Evolutionary conservation across 2,888 invertebrate species (phyloP).

Genomic region (Drymonia ruficornis): DNA sequence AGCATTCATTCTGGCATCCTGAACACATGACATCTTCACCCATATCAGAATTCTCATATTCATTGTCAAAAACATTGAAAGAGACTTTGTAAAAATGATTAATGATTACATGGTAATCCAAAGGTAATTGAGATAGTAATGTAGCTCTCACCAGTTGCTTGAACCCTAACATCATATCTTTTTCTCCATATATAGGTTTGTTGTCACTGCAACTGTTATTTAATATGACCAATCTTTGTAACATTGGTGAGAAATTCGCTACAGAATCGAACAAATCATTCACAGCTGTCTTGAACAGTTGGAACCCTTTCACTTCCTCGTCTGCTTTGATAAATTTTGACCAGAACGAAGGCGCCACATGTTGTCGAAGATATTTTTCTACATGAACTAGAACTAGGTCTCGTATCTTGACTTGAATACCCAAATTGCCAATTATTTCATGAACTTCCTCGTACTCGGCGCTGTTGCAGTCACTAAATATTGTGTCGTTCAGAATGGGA

Average conservation of each 20-base stretch:
- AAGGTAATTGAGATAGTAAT: slow-evolving; percentile 88
- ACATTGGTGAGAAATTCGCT: slow-evolving; percentile 79
- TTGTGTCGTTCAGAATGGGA: slow-evolving; percentile 71
- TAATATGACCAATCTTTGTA: slow-evolving; percentile 83
- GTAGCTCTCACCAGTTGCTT: slow-evolving; percentile 87
- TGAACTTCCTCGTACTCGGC: slow-evolving; percentile 73
- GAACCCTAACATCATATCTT: slow-evolving; percentile 83
- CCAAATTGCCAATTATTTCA: slow-evolving; percentile 65
- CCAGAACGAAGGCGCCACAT: slow-evolving; percentile 88
- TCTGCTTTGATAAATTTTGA: slow-evolving; percentile 82
- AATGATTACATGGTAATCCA: slow-evolving; percentile 88
- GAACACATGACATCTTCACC: slow-evolving; percentile 87
- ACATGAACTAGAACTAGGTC: slow-evolving; percentile 75
- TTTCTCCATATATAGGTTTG: slow-evolving; percentile 81
- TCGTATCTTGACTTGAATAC: slow-evolving; percentile 70
- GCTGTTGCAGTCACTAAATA: slow-evolving; percentile 65
- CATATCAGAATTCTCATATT: slow-evolving; percentile 79
- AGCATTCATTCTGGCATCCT: slow-evolving; percentile 88
- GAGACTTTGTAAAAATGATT: slow-evolving; percentile 91
- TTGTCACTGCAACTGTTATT: slow-evolving; percentile 71
- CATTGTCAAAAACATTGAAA: slow-evolving; percentile 88
- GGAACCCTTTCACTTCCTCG: slow-evolving; percentile 85
- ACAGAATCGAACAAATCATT: slow-evolving; percentile 86
- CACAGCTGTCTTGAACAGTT: slow-evolving; percentile 87
- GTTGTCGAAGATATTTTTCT: slow-evolving; percentile 85